Evolutionary conservation across 2,113 vertebrate genomes (phyloP).

Genomic region (Gymnarchus niloticus): DNA sequence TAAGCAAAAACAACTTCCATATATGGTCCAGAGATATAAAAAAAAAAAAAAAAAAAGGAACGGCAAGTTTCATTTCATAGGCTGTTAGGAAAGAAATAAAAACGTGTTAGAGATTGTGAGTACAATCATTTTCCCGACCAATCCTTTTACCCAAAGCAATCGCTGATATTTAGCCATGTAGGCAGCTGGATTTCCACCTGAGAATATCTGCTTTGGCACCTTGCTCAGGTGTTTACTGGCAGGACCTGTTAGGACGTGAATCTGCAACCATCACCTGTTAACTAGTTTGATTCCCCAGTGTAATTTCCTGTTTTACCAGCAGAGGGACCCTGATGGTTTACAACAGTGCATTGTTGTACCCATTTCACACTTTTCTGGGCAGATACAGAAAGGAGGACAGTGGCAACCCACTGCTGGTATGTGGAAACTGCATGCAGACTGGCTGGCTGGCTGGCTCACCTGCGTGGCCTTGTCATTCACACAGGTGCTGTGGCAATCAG

Average conservation of each 20-base stretch:
- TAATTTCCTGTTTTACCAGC: not conserved
- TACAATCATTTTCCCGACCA: not conserved
- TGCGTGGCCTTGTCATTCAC: conserved; percentile 82
- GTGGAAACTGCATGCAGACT: not conserved
- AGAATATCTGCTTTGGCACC: not conserved
- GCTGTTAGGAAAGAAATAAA: not conserved
- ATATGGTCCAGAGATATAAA: not conserved
- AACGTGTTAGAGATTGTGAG: not conserved
- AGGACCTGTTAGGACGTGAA: not conserved
- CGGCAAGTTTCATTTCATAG: not conserved
- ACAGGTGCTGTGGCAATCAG: conserved; percentile 53
- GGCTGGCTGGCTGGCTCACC: conserved; percentile 60
- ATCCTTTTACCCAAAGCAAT: not conserved
- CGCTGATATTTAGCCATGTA: not conserved
- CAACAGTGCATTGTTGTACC: not conserved
- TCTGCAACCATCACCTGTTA: not conserved
- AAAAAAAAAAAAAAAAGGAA: too few species aligned
- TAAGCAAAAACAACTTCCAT: not conserved
- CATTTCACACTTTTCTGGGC: not conserved
- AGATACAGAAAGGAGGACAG: not conserved
- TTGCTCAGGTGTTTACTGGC: not conserved
- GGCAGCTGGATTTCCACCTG: not conserved
- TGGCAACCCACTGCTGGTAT: not conserved
- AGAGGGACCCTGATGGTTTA: not conserved
- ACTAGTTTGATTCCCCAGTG: not conserved